Base-by-base conservation (phyloP, 2,888 invertebrate species). In the Synanthedon formicaeformis region DNA sequence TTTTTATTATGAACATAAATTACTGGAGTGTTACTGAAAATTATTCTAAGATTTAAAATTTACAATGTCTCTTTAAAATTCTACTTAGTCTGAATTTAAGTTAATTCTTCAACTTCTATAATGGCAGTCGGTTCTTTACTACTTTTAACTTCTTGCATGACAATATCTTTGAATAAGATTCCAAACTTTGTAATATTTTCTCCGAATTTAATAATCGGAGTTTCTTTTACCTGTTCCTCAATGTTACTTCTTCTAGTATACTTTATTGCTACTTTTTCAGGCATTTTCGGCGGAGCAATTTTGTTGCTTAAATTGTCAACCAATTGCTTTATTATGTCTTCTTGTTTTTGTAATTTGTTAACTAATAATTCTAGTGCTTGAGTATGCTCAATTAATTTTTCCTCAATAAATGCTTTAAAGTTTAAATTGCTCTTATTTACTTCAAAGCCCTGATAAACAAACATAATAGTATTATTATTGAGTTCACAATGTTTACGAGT, bases 351-450 rank as follows among this genome's bases (percentile, higher is more conserved):
- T 1, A 68, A 62, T 14, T 65, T 53, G 57, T 63, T 65, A 3
- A 78, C 53, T 14, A 85, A 57, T 52, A 72, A 64, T 51, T 79
- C 78, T 53, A 83, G 62, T 0, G 74, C 75, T 65, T 76, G 75
- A 11, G 69, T 68, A 40, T 83, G 80, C 53, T 79, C 65, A 48
- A 71, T 62, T 41, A 82, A 56, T 54, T 73, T 76, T 4, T 80
- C 72, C 59, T 76, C 75, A 13, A 82, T 58, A 54, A 74, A 77
- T 6, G 67, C 59, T 27, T 55, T 59, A 18, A 71, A 65, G 40
- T 10, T n/a, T 12, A 45, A 50, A 40, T 51, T 63, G 57, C 53
- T 61, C 52, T 57, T 58, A 56, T 50, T 52, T 53, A 34, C 34
- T 6, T 34, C 34, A 34, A 34, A 34, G 8, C 34, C 10, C 34